phyloP scores from a whole-genome alignment of 2,888 invertebrate species.

The Drosophila quinaria region DNA sequence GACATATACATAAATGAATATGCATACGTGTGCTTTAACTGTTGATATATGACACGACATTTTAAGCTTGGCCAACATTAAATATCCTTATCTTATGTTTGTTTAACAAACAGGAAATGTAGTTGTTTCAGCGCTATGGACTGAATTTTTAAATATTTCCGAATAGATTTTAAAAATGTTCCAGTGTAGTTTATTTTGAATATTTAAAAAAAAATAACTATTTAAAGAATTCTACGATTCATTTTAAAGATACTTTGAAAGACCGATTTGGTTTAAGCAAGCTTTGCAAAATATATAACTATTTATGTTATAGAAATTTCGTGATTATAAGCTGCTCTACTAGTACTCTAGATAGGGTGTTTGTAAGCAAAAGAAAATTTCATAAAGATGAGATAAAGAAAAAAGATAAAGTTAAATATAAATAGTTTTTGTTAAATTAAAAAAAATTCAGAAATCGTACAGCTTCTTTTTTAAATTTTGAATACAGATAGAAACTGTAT shows the following conservation, averaged over 20 bases:
- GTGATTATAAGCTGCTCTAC: too few relatives aligned
- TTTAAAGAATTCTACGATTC: not conserved
- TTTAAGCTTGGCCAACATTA: constrained; percentile 13
- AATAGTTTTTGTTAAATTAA: not conserved
- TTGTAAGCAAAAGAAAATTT: too few relatives aligned
- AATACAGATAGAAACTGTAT: not conserved
- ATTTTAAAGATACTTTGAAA: not conserved
- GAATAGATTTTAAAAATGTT: not conserved
- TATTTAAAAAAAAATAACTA: not conserved
- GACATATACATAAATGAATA: constrained; percentile 21
- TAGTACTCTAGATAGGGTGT: too few relatives aligned
- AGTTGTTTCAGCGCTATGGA: not conserved
- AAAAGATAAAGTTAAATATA: not conserved
- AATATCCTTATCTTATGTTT: constrained; percentile 2
- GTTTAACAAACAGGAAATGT: not conserved
- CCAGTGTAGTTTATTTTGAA: not conserved
- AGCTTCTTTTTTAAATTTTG: not conserved
- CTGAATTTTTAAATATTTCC: not conserved
- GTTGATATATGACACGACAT: constrained; percentile 18
- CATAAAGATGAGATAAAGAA: not conserved
- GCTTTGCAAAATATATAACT: too few relatives aligned
- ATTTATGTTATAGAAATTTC: too few relatives aligned
- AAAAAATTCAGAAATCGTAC: not conserved
- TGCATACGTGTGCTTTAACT: constrained; percentile 14
- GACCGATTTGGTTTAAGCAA: too few relatives aligned